Percentiles rank a stretch among this genome's conserved stretches.
Evolutionary conservation across 2,113 vertebrate genomes (phyloP).

Genomic region (Setophaga kirtlandii): DNA sequence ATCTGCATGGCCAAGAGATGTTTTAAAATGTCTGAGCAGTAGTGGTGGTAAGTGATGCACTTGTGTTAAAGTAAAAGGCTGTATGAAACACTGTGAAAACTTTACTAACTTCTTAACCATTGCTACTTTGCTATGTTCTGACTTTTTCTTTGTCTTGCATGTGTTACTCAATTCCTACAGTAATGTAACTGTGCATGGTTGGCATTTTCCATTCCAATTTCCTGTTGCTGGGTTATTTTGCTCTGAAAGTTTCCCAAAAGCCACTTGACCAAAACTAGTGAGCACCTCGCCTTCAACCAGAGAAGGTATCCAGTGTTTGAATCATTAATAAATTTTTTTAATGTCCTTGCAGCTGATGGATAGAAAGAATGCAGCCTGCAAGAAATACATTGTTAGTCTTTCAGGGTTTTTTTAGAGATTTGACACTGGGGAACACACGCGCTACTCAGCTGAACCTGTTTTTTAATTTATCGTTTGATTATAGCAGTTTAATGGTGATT

Average conservation of each 20-base stretch:
- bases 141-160: conserved; percentile 71
- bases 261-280: conserved; percentile 65
- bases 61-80: conserved; percentile 74
- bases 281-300: neutral
- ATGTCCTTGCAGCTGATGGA: conserved; percentile 25
- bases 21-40: conserved; percentile 71
- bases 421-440: neutral
- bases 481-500: neutral
- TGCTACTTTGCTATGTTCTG: conserved; percentile 58
- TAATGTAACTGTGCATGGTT: conserved; percentile 61
- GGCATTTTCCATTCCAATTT: conserved; percentile 43
- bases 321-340: neutral
- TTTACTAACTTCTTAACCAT: conserved; percentile 66
- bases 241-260: conserved; percentile 61
- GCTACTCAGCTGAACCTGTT: conserved; percentile 1
- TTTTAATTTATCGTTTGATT: neutral
- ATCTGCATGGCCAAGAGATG: conserved; percentile 73
- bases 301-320: conserved; percentile 8
- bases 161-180: conserved; percentile 57
- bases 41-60: conserved; percentile 73
- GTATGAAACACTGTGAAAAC: conserved; percentile 78
- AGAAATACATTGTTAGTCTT: neutral
- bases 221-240: conserved; percentile 46
- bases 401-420: conserved; percentile 18
- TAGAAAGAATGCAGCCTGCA: neutral